Conservation (phyloP, 2,113 vertebrate genomes). For the Engraulis encrasicolus region DNA sequence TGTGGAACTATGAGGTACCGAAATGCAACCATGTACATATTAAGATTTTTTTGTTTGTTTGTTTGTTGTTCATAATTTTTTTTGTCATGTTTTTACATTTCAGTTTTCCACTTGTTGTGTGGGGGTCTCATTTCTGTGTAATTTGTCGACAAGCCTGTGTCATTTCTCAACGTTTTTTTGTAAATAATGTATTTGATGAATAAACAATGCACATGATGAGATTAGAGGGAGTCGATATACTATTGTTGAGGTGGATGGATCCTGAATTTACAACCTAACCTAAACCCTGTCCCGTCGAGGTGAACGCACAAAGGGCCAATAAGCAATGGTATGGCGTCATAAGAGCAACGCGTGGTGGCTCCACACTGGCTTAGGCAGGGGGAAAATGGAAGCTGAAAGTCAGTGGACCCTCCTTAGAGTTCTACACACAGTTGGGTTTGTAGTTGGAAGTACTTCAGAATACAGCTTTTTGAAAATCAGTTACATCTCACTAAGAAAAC, state of each 20-base stretch:
- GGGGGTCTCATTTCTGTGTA: slow-evolving; percentile 57
- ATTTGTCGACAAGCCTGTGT: slow-evolving; percentile 63
- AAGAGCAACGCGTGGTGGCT: not conserved
- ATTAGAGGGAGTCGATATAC: slow-evolving; percentile 64
- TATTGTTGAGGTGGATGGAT: slow-evolving; percentile 55
- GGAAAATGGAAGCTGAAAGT: not conserved
- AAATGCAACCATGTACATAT: slow-evolving; percentile 22
- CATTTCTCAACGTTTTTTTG: slow-evolving; percentile 71
- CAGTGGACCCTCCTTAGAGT: not conserved
- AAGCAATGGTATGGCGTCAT: not conserved
- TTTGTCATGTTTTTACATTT: slow-evolving; percentile 61
- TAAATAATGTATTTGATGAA: slow-evolving; percentile 77
- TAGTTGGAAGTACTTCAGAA: not conserved
- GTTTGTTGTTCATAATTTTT: slow-evolving; percentile 66
- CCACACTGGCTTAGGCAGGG: not conserved
- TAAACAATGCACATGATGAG: slow-evolving; percentile 49
- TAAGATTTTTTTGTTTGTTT: slow-evolving; percentile 49
- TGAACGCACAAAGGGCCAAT: not conserved
- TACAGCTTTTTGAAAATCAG: not conserved
- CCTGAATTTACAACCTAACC: slow-evolving; percentile 55
- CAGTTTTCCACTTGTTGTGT: slow-evolving; percentile 65
- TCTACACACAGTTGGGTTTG: not conserved
- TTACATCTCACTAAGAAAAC: not conserved
- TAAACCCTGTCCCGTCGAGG: not conserved
- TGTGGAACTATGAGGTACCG: not conserved